Base-by-base conservation (phyloP, 2,888 invertebrate species). In the Macrophya alboannulata region DNA sequence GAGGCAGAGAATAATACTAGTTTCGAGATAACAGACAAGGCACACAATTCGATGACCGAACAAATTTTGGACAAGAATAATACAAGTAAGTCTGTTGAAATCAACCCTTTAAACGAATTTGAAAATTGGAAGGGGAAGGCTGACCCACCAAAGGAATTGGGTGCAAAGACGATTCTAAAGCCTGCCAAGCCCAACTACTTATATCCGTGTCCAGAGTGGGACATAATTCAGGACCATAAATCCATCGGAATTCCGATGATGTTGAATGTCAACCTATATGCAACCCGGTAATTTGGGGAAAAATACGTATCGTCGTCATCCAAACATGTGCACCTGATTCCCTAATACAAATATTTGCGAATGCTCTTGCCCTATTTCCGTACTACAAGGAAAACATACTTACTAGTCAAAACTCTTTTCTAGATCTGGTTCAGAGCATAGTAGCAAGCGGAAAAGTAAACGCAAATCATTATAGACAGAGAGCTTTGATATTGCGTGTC, bases 231-330 rank as follows among this genome's bases (percentile, higher is more conserved):
- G 15, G 37, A 48, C 8, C 21, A 72, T 9, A 40, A 68, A 43
- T 25, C 55, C 43, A 62, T 85, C 74, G 51, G 48, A 40, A 86
- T 86, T 37, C 86, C 84, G 45, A 12, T 84, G 15, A 84, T 86
- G 6, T 10, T 55, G 45, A 86, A 86, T 79, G 85, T 85, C 6
- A 86, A 68, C 76, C 17, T n/a, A n/a, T 86, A 45, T 85, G 85
- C 59, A 51, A 83, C 21, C 40, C 85, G 12, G 85, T 83, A 55
- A 62, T 83, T 55, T 25, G 51, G 8, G 77, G 65, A 21, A 40
- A 74, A 9, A 77, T 4, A 21, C 43, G n/a, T 43, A 25, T 85
- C 21, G 77, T 85, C 9, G 77, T 85, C 10, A 81, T 12, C 25
- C 37, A 85, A 45, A 86, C 84, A 9, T 86, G 86, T 72, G 79